Evolutionary conservation across 2,888 invertebrate genomes (phyloP).

Genomic region (Piscicola geometra): DNA sequence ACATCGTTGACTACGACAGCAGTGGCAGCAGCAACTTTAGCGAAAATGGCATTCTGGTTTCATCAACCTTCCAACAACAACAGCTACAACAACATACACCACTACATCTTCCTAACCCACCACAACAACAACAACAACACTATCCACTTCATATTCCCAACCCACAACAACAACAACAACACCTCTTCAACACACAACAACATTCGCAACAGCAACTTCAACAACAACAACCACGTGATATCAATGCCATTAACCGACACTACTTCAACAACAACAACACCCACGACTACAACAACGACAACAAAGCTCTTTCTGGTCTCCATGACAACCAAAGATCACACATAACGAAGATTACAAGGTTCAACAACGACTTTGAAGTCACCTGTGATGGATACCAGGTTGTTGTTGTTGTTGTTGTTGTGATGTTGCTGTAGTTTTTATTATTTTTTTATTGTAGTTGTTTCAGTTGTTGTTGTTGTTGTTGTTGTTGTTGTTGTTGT

Average conservation of each 20-base stretch:
- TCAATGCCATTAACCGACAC: neutral
- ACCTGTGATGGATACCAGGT: conserved; percentile 5
- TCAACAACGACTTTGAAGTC: neutral
- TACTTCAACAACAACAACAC: neutral
- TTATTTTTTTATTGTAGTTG: too few relatives aligned
- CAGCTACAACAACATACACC: conserved; percentile 4
- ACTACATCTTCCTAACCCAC: neutral
- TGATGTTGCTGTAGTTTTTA: too few relatives aligned
- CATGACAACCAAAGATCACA: neutral
- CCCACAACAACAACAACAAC: conserved; percentile 8
- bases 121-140: neutral
- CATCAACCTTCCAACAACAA: neutral
- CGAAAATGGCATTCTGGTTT: conserved; percentile 12
- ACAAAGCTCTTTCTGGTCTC: neutral
- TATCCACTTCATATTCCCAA: neutral
- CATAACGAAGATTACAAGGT: neutral
- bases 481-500: too few relatives aligned
- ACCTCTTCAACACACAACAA: neutral
- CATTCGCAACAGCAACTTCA: neutral
- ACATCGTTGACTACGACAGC: conserved; percentile 16
- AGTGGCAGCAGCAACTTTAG: conserved; percentile 33
- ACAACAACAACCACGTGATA: neutral
- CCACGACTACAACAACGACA: neutral
- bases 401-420: too few relatives aligned
- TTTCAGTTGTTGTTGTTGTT: too few relatives aligned